These are phyloP conservation scores for Caenorhabditis latens DNA, from an alignment of 1,140 invertebrate species.

Conservation along the genomic window DNA sequence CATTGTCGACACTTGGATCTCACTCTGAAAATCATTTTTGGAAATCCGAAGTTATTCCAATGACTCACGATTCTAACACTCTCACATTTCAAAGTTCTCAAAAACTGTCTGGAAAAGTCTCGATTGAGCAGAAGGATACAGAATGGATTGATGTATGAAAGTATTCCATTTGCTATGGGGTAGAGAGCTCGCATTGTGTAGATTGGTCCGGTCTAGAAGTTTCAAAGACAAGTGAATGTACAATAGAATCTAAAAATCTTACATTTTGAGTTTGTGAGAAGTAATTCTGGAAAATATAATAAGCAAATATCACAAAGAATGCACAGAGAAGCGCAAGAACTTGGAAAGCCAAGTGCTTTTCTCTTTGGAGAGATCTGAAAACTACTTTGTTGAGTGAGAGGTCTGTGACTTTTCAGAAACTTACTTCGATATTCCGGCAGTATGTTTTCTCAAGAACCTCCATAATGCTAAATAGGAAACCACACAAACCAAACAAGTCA, in stretches of 20 bases:
- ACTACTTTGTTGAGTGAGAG: no score
- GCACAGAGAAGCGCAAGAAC: slow-evolving; percentile 38
- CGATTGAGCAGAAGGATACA: slow-evolving; percentile 18
- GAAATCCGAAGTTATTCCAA: not conserved
- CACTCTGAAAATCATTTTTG: not conserved
- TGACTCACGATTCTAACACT: slow-evolving; percentile 13
- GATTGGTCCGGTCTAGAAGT: slow-evolving; percentile 28
- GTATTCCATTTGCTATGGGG: slow-evolving; percentile 18
- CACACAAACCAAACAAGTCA: slow-evolving; percentile 26
- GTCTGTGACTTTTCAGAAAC: not conserved
- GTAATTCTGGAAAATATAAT: slow-evolving; percentile 31
- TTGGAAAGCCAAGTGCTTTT: slow-evolving; percentile 27
- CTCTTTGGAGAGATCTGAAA: slow-evolving; percentile 27
- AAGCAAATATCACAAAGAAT: slow-evolving; percentile 41
- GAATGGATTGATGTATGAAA: slow-evolving; percentile 33
- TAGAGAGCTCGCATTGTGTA: slow-evolving; percentile 35
- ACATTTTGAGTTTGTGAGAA: slow-evolving; percentile 43
- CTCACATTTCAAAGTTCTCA: slow-evolving; percentile 32
- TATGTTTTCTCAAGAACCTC: slow-evolving; percentile 10
- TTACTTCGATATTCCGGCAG: slow-evolving; percentile 8
- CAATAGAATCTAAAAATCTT: not conserved
- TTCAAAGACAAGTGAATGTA: no score
- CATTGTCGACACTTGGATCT: not conserved
- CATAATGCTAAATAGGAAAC: slow-evolving; percentile 1
- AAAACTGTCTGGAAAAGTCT: slow-evolving; percentile 14